Evolutionary conservation across 1,140 invertebrate genomes (phyloP).

Genomic region (Portunus trituberculatus): DNA sequence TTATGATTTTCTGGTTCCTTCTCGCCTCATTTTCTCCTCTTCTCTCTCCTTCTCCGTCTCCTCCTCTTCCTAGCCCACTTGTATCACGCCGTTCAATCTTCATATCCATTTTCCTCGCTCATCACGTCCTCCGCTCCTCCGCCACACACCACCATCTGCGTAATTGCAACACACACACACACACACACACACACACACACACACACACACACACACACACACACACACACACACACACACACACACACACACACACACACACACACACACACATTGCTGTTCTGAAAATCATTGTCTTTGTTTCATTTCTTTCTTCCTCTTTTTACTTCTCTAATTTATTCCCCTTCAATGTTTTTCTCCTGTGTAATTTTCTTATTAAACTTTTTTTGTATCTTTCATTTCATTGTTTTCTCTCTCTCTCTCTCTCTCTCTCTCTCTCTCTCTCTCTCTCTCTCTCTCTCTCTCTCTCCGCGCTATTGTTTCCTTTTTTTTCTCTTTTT

Average conservation of each 20-base stretch:
- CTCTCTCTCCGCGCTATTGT: neutral
- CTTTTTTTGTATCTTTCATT: too few relatives aligned
- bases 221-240: neutral
- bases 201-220: neutral
- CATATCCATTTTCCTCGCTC: neutral
- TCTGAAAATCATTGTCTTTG: neutral
- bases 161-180: neutral
- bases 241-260: slow-evolving; percentile 41
- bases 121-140: neutral
- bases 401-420: neutral
- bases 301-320: too few relatives aligned
- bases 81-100: neutral
- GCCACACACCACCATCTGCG: neutral
- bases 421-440: slow-evolving; percentile 29
- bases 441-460: slow-evolving; percentile 3
- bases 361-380: too few relatives aligned
- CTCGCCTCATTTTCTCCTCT: neutral
- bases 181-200: slow-evolving; percentile 39
- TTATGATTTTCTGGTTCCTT: neutral
- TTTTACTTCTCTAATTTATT: too few relatives aligned
- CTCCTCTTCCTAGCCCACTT: neutral
- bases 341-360: too few relatives aligned
- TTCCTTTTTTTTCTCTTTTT: too few relatives aligned
- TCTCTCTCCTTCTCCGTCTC: neutral
- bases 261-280: neutral